Conservation (phyloP, 2,797 vertebrate species). For the Ibycter americanus region DNA sequence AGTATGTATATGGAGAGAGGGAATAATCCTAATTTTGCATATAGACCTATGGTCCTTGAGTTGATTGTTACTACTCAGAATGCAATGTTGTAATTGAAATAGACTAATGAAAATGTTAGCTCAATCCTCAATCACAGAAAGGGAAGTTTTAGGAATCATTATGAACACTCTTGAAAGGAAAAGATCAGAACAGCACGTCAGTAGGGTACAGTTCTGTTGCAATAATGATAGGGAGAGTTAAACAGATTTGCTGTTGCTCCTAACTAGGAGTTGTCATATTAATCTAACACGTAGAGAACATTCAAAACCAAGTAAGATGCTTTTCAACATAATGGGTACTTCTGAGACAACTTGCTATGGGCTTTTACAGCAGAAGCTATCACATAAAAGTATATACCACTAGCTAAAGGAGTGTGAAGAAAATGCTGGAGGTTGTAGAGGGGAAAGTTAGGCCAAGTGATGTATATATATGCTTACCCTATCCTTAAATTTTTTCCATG, state of each 20-base stretch:
- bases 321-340: neutral
- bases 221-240: neutral
- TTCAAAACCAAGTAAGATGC: neutral
- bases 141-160: neutral
- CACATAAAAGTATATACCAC: neutral
- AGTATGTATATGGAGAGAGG: neutral
- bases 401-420: neutral
- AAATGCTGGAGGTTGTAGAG: neutral
- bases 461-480: neutral
- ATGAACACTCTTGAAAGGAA: neutral
- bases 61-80: neutral
- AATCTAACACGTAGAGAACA: neutral
- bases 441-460: neutral
- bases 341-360: neutral
- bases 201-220: neutral
- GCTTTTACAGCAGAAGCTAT: neutral
- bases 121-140: neutral
- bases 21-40: neutral
- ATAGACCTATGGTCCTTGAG: neutral
- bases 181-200: neutral
- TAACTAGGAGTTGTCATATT: neutral
- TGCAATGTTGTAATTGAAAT: neutral
- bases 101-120: neutral
- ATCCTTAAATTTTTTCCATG: neutral
- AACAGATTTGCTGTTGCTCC: neutral